Evolutionary conservation across 2,888 invertebrate genomes (phyloP).

Genomic region (Volucella inflata): DNA sequence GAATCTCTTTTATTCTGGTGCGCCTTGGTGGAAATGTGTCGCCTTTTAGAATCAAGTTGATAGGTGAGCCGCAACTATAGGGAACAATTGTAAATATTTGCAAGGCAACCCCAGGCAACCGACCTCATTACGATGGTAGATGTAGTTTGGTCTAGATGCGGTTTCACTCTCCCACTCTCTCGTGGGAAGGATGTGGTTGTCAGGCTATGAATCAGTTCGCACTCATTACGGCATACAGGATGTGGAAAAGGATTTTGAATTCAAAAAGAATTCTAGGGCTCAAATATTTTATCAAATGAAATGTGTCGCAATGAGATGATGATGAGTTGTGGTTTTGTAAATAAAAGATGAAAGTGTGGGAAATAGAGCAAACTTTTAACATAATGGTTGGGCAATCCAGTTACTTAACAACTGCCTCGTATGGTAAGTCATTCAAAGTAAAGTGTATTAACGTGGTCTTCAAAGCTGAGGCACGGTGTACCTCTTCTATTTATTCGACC

Average conservation of each 20-base stretch:
- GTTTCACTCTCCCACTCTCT: neutral
- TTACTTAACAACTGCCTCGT: too few species aligned
- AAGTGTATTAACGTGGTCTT: too few species aligned
- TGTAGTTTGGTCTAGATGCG: conserved; percentile 22
- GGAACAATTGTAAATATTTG: conserved; percentile 52
- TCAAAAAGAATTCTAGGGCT: conserved; percentile 17
- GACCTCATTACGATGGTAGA: conserved; percentile 18
- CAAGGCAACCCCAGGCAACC: conserved; percentile 9
- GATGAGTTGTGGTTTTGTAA: too few species aligned
- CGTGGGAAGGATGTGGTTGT: conserved; percentile 9
- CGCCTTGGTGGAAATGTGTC: conserved; percentile 5
- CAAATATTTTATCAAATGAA: neutral
- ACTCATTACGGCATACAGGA: conserved; percentile 39
- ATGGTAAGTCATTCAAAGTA: too few species aligned
- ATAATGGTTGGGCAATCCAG: too few species aligned
- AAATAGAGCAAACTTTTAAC: too few species aligned
- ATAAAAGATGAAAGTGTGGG: too few species aligned
- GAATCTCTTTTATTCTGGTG: conserved; percentile 16
- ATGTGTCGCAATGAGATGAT: neutral
- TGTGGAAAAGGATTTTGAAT: conserved; percentile 43
- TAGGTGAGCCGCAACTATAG: neutral
- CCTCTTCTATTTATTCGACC: too few species aligned
- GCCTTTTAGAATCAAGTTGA: neutral
- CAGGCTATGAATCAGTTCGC: conserved; percentile 45
- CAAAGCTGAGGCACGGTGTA: too few species aligned